Evolutionary conservation across 2,113 vertebrate genomes (phyloP).

Genomic region (Campylomormyrus tamandua): DNA sequence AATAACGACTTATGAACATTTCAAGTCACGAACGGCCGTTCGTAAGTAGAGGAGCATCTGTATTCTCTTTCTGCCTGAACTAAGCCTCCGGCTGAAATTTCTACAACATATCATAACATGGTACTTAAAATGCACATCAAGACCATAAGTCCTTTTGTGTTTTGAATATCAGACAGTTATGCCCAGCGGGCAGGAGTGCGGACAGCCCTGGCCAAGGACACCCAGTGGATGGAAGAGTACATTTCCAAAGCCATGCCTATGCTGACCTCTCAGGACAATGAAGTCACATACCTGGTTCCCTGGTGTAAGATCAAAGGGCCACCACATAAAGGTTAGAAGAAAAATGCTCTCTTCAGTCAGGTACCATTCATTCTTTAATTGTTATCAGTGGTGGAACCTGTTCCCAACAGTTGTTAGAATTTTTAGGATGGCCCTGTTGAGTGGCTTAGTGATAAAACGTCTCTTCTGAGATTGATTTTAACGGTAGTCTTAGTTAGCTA

Average conservation of each 20-base stretch:
- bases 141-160: neutral
- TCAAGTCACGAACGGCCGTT: no score
- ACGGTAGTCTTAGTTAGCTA: neutral
- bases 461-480: neutral
- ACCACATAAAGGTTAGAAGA: slow-evolving; percentile 67
- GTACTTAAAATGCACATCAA: neutral
- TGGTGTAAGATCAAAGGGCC: slow-evolving; percentile 74
- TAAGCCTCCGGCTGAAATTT: neutral
- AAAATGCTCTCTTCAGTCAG: neutral
- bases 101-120: neutral
- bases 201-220: slow-evolving; percentile 67
- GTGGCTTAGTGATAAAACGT: neutral
- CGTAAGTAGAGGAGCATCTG: no score
- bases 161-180: slow-evolving; percentile 67
- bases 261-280: slow-evolving; percentile 69
- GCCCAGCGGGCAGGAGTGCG: slow-evolving; percentile 70
- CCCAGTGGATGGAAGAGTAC: slow-evolving; percentile 72
- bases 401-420: neutral
- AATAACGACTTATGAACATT: no score
- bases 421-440: neutral
- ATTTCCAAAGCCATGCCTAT: slow-evolving; percentile 61
- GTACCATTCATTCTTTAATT: neutral
- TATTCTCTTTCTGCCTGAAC: neutral
- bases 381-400: neutral
- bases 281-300: slow-evolving; percentile 78